Base-by-base conservation (phyloP, 2,113 vertebrate genomes). In the Rostratula benghalensis region DNA sequence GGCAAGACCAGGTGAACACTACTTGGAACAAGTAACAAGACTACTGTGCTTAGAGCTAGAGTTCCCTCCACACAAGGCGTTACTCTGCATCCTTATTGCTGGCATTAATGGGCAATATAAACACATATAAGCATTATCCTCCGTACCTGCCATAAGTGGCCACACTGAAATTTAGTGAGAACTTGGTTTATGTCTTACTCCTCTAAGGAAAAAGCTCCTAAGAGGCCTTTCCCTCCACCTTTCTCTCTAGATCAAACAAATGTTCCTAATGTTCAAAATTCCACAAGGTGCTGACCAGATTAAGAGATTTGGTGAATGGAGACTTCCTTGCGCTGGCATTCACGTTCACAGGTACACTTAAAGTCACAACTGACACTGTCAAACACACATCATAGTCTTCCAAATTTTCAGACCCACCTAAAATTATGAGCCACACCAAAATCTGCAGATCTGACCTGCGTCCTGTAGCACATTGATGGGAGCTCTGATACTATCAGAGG, bases 391-490 rank as follows among this genome's bases (percentile, higher is more conserved):
- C 8, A 5, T 0, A 19, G n/a, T 30, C 59, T 65, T 73, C 28
- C 2, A 1, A 39, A 59, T n/a, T 80, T 68, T 69, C 35, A 61
- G 6, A 21, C 60, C 14, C 48, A 71, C 15, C 22, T 56, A 64
- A 88, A 90, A 80, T 46, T 59, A 74, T 7, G 7, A 92, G 23
- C 39, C 53, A 48, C 30, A 39, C 7, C 45, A 80, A 53, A 76
- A 41, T 20, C 63, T 60, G 23, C 75, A 90, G 53, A 41, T 46
- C 23, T 39, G 39, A 39, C 25, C 27, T 11, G 6, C 20, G 17
- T 20, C 48, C 53, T 31, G 4, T 1, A 74, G 53, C 45, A 39
- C 0, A 0, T 4, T 23, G 39, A 69, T 13, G 7, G 11, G 31
- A 90, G 25, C 31, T 89, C 63, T 46, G 10, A 21, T 6, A 60